Evolutionary conservation across 2,888 invertebrate species (phyloP), one percentile per base, ranked within the genome.

Genomic region (Auanema sp.): DNA sequence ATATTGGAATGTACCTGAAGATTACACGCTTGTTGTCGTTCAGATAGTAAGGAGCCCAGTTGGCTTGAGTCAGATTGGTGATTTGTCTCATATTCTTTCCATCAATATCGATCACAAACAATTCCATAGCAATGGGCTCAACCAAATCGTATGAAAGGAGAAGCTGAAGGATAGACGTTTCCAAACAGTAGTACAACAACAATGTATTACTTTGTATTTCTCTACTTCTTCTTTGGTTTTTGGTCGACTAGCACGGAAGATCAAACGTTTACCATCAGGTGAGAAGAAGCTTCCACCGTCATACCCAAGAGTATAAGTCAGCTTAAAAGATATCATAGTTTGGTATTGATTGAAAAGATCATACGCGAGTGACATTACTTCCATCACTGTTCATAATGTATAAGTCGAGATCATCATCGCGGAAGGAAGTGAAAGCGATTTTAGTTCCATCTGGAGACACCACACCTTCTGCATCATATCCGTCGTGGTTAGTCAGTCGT

Each of bases 231-330:
- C 68, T 3, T 23, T 10, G 2, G 76, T 77, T 24, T 77, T 77
- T 1, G 79, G 80, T 18, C 78, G 58, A n/a, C 77, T 77, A 1
- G 81, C 81, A 0, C 81, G 60, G 65, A 77, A 81, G 16, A 81
- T 72, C 24, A 81, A 64, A 14, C 75, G 66, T 58, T 71, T 78
- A 40, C 79, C 79, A 55, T 81, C 79, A 0, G 79, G 79, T 50
- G 76, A 75, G 69, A 81, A 81, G 75, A 81, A 81, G 2, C 78
- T 75, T 24, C 81, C 81, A 11, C 81, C 81, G 51, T 81, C 79
- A 64, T 81, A 81, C 21, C 81, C 81, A 21, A 76, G 65, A 18
- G 49, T 62, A 47, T 67, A 58, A 12, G 80, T 80, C 1, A 80
- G 40, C 76, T 73, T 52, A 47, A 72, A 14, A 40, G 6, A 24